phyloP scores from a whole-genome alignment of 2,797 vertebrate species.

The Tragopan temminckii region DNA sequence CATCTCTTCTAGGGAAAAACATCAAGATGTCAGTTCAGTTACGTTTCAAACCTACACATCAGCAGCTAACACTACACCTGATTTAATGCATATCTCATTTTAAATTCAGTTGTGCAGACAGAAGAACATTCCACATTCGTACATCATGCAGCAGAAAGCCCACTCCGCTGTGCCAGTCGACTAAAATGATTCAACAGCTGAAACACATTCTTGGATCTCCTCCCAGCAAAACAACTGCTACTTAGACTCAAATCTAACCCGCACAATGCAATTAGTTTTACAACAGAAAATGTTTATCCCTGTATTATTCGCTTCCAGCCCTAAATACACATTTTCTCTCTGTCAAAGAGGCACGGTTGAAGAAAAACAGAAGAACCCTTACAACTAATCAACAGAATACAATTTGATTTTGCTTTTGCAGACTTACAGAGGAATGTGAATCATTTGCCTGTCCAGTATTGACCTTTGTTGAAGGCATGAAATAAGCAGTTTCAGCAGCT shows the following conservation, averaged over 20 bases:
- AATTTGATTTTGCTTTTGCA: conserved; percentile 15
- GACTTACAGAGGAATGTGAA: conserved; percentile 80
- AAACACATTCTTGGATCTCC: conserved; percentile 36
- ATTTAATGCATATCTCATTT: conserved; percentile 20
- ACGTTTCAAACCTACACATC: conserved; percentile 19
- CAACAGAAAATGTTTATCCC: conserved; percentile 11
- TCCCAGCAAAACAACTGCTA: conserved; percentile 46
- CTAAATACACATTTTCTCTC: not conserved
- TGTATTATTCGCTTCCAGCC: not conserved
- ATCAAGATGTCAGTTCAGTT: conserved; percentile 73
- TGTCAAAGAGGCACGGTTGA: not conserved
- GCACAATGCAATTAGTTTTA: conserved; percentile 15
- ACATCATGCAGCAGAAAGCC: conserved; percentile 42
- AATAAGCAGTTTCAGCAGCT: conserved; percentile 76
- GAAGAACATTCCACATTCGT: conserved; percentile 28
- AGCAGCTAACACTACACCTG: conserved; percentile 39
- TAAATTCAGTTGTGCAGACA: conserved; percentile 33
- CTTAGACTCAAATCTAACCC: conserved; percentile 18
- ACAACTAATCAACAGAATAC: not conserved
- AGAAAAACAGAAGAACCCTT: not conserved
- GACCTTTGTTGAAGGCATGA: conserved; percentile 65
- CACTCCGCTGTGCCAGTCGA: conserved; percentile 19
- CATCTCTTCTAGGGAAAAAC: conserved; percentile 77
- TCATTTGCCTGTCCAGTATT: conserved; percentile 74
- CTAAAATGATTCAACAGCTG: conserved; percentile 42